phyloP scores from a whole-genome alignment of 1,140 invertebrate genomes.

The Carcinoscorpius rotundicauda region DNA sequence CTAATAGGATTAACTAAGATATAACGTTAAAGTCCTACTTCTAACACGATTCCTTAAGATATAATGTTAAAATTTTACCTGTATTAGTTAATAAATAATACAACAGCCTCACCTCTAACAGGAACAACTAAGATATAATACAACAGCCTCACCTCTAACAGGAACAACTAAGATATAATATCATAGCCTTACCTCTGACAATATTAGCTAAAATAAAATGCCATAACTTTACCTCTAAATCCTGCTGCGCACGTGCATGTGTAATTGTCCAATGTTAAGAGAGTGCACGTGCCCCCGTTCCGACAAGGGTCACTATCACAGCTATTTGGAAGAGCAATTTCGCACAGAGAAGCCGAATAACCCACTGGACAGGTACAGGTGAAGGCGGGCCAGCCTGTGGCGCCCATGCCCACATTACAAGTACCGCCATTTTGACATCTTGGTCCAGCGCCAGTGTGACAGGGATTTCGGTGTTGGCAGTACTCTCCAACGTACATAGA shows the following conservation, averaged over 20 bases:
- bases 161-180: background rate
- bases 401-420: slow-evolving; percentile 59
- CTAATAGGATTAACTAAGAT: too few relatives aligned
- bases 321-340: slow-evolving; percentile 73
- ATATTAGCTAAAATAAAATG: slow-evolving; percentile 1
- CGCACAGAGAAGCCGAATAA: slow-evolving; percentile 82
- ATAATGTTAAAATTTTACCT: background rate
- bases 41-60: background rate
- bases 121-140: background rate
- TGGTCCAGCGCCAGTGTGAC: slow-evolving; percentile 34
- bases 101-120: background rate
- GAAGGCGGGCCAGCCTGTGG: slow-evolving; percentile 56
- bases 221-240: slow-evolving; percentile 57
- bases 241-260: slow-evolving; percentile 69
- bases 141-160: background rate
- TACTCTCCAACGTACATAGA: slow-evolving; percentile 82
- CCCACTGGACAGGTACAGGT: slow-evolving; percentile 76
- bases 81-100: background rate
- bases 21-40: too few relatives aligned
- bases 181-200: too few relatives aligned
- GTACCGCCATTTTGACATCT: slow-evolving; percentile 76
- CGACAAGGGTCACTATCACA: slow-evolving; percentile 77
- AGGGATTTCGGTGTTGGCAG: slow-evolving; percentile 86
- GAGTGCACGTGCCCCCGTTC: slow-evolving; percentile 69
- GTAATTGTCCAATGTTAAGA: slow-evolving; percentile 58